A percentile compares a stretch with the other conserved stretches of the same genome.
Conservation (phyloP, 2,888 invertebrate species). For the Uloborus plumipes region DNA sequence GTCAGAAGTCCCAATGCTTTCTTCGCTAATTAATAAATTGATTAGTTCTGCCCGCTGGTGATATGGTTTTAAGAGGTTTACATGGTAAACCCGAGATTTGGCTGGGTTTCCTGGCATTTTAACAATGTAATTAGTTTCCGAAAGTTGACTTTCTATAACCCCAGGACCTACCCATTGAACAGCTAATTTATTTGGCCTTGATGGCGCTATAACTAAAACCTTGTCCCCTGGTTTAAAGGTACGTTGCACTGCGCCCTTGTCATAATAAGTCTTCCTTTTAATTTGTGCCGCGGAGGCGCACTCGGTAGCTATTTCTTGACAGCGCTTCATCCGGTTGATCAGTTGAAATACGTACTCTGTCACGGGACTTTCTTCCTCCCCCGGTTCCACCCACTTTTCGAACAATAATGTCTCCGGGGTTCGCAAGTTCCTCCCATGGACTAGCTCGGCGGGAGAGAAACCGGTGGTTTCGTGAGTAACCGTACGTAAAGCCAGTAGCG, state of each 20-base stretch:
- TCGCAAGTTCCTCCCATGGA: conserved; percentile 26
- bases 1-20: background rate
- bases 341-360: conserved; percentile 16
- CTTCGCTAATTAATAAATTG: background rate
- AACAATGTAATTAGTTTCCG: conserved; percentile 22
- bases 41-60: conserved; percentile 9
- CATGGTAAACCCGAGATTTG: conserved; percentile 12
- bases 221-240: background rate
- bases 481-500: conserved; percentile 20
- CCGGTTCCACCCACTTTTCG: background rate
- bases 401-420: conserved; percentile 21
- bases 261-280: no score
- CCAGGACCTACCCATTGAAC: conserved; percentile 4
- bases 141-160: background rate
- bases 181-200: background rate
- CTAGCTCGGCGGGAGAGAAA: conserved; percentile 25
- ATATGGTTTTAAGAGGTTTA: conserved; percentile 32
- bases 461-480: conserved; percentile 26
- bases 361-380: background rate
- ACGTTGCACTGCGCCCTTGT: conserved; percentile 7
- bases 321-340: conserved; percentile 11
- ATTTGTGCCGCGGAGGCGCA: conserved; percentile 1
- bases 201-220: conserved; percentile 1
- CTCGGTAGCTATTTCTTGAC: conserved; percentile 20
- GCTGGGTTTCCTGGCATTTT: background rate